A percentile compares a stretch with the other conserved stretches of the same genome.
Conservation (phyloP, 2,888 invertebrate species). For the Dorcus hopei region DNA sequence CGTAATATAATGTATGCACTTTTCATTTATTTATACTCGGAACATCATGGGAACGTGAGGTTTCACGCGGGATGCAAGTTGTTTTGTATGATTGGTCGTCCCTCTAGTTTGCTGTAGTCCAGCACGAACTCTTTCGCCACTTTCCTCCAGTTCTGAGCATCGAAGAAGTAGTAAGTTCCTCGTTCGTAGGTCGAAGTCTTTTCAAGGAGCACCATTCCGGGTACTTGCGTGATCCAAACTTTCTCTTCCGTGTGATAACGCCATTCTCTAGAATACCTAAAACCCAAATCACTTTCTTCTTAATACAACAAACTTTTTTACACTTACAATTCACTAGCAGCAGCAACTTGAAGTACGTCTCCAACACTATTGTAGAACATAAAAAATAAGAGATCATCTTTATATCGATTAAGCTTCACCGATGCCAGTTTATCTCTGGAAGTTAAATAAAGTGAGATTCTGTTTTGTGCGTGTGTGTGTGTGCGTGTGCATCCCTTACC, state of each 20-base stretch:
- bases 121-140: conserved; percentile 98
- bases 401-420: conserved; percentile 93
- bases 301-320: not conserved
- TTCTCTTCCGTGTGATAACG: conserved; percentile 99
- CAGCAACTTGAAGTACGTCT: conserved; percentile 95
- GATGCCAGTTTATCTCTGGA: conserved; percentile 88
- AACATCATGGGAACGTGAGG: conserved; percentile 35
- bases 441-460: too few relatives aligned
- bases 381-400: conserved; percentile 98
- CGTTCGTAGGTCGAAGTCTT: conserved; percentile 96
- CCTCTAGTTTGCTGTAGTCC: conserved; percentile 98
- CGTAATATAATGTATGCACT: conserved; percentile 46
- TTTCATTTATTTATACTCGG: conserved; percentile 45
- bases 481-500: conserved; percentile 45
- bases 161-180: conserved; percentile 99
- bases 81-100: conserved; percentile 64
- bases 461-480: too few relatives aligned
- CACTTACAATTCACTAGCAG: conserved; percentile 93
- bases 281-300: not conserved
- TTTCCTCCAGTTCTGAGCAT: conserved; percentile 98
- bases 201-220: conserved; percentile 90
- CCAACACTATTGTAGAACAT: conserved; percentile 99
- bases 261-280: conserved; percentile 97
- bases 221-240: conserved; percentile 98
- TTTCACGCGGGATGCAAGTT: conserved; percentile 26